Conservation (phyloP, 2,888 invertebrate species). For the Leptopilina drosophilae region DNA sequence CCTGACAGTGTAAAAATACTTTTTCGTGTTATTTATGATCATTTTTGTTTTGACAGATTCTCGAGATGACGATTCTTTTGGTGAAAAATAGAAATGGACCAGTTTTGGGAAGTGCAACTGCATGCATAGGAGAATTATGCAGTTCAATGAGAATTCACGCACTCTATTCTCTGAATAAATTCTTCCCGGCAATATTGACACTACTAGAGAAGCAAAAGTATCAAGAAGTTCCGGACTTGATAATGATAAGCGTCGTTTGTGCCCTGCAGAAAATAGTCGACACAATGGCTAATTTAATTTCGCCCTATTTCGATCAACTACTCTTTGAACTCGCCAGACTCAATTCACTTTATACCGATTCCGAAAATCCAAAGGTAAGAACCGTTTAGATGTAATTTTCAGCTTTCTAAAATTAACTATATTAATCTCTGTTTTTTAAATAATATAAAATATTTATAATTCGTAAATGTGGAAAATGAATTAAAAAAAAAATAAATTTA, state of each 20-base stretch:
- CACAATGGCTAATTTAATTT: slow-evolving; percentile 89
- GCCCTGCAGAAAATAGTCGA: slow-evolving; percentile 90
- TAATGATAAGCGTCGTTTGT: slow-evolving; percentile 86
- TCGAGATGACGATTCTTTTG: slow-evolving; percentile 83
- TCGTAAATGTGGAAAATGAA: background rate
- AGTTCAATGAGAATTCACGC: slow-evolving; percentile 86
- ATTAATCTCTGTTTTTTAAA: background rate
- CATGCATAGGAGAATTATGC: slow-evolving; percentile 89
- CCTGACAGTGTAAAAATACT: too few species aligned
- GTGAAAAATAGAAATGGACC: slow-evolving; percentile 80
- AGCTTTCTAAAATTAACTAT: background rate
- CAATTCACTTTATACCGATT: slow-evolving; percentile 67
- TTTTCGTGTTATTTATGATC: background rate
- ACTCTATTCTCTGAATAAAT: slow-evolving; percentile 85
- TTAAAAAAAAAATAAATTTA: background rate
- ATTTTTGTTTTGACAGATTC: slow-evolving; percentile 75
- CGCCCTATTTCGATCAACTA: slow-evolving; percentile 89
- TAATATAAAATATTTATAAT: background rate
- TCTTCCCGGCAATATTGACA: slow-evolving; percentile 87
- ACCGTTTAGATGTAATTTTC: background rate
- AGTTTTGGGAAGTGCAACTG: slow-evolving; percentile 85
- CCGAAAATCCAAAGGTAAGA: slow-evolving; percentile 70
- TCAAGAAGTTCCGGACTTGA: slow-evolving; percentile 80
- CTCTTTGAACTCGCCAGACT: slow-evolving; percentile 82
- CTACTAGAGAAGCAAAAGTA: slow-evolving; percentile 82